phyloP scores from a whole-genome alignment of 2,113 vertebrate species.

The Ciconia boyciana region DNA sequence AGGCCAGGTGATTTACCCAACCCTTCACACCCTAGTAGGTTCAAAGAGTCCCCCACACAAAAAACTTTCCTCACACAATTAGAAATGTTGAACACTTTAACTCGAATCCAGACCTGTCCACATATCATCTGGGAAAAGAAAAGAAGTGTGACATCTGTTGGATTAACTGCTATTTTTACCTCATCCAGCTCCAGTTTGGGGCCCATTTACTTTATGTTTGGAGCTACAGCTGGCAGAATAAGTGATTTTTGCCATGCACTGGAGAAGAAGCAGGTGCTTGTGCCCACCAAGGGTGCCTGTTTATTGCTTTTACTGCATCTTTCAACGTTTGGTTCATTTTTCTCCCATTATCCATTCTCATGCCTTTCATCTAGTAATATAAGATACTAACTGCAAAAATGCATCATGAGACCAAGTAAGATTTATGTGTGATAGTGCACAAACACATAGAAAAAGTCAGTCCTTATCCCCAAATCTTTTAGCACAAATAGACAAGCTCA shows the following conservation, averaged over 20 bases:
- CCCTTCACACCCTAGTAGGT: neutral
- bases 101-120: neutral
- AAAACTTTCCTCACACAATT: neutral
- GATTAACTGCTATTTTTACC: neutral
- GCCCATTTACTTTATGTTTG: neutral
- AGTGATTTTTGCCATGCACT: slow-evolving; percentile 7
- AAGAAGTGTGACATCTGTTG: neutral
- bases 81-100: neutral
- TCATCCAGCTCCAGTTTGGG: neutral
- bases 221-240: neutral
- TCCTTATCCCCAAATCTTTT: neutral
- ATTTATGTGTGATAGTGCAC: neutral
- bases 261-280: slow-evolving; percentile 17
- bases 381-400: neutral
- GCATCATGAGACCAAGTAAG: neutral
- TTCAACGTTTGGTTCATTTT: neutral
- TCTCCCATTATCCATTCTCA: neutral
- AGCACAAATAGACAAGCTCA: neutral
- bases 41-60: neutral
- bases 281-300: neutral
- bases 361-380: neutral
- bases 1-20: neutral
- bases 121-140: neutral
- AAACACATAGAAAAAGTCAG: neutral
- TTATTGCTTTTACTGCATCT: slow-evolving; percentile 1